These are phyloP conservation scores for Melanostigma gelatinosum DNA, from an alignment of 2,113 vertebrate species.

Conservation along the genomic window DNA sequence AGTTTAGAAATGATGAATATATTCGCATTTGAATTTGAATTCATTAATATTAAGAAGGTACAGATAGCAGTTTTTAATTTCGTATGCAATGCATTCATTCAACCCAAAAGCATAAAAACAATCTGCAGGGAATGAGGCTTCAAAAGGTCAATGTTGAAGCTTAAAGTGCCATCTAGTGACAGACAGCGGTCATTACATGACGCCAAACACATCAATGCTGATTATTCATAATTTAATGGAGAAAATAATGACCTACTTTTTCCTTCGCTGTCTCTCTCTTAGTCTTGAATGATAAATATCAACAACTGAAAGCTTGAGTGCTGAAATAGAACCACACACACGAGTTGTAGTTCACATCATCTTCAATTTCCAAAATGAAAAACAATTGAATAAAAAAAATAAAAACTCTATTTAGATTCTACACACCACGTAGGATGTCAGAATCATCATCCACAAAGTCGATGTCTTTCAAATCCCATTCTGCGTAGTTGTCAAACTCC, in stretches of 20 bases:
- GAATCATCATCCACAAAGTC: constrained; percentile 99
- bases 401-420: neutral
- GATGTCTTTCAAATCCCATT: constrained; percentile 99
- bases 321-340: constrained; percentile 74
- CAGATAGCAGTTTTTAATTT: constrained; percentile 19
- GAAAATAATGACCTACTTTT: constrained; percentile 89
- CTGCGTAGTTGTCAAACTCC: constrained; percentile 99
- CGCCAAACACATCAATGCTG: neutral
- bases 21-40: constrained; percentile 20
- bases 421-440: constrained; percentile 94
- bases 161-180: constrained; percentile 67
- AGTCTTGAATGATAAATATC: constrained; percentile 98
- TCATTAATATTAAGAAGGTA: constrained; percentile 22
- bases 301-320: constrained; percentile 96
- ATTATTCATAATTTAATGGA: neutral
- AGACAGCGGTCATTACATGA: constrained; percentile 24
- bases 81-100: constrained; percentile 26
- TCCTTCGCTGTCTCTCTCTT: constrained; percentile 95
- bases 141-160: neutral
- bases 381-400: neutral
- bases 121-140: neutral
- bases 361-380: neutral
- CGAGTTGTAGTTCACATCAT: neutral
- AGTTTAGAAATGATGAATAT: constrained; percentile 26
- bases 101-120: constrained; percentile 17